phyloP scores from a whole-genome alignment of 2,113 vertebrate genomes.

The Zosterops borbonicus region DNA sequence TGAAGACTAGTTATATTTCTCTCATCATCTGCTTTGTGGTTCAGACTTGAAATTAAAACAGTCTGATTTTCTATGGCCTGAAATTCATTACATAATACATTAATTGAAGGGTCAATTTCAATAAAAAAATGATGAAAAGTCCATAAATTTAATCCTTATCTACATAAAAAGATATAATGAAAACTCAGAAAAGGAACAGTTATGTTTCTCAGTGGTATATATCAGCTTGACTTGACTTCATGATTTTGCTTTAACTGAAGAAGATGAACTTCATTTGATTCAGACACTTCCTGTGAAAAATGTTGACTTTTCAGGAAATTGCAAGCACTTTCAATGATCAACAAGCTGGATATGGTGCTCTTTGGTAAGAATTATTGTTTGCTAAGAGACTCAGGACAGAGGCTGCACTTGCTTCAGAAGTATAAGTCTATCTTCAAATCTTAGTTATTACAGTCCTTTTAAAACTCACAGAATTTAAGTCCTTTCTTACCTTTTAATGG shows the following conservation, averaged over 20 bases:
- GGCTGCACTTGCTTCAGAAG: neutral
- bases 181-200: neutral
- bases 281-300: constrained; percentile 1
- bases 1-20: neutral
- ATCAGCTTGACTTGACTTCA: neutral
- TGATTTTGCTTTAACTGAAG: neutral
- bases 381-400: neutral
- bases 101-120: neutral
- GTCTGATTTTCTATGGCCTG: neutral
- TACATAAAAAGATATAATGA: neutral
- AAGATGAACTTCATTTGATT: neutral
- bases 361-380: constrained; percentile 16
- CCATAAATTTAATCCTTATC: neutral
- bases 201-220: neutral
- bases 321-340: neutral
- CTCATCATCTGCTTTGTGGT: neutral
- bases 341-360: neutral
- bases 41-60: neutral
- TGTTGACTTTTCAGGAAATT: constrained; percentile 8
- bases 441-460: neutral
- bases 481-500: neutral
- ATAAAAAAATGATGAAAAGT: neutral
- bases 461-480: neutral
- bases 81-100: neutral
- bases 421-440: neutral